Percentiles rank a stretch among this genome's conserved stretches.
These are phyloP conservation scores for Microtus oregoni DNA, from an alignment of 2,113 vertebrate species.

Conservation along the genomic window DNA sequence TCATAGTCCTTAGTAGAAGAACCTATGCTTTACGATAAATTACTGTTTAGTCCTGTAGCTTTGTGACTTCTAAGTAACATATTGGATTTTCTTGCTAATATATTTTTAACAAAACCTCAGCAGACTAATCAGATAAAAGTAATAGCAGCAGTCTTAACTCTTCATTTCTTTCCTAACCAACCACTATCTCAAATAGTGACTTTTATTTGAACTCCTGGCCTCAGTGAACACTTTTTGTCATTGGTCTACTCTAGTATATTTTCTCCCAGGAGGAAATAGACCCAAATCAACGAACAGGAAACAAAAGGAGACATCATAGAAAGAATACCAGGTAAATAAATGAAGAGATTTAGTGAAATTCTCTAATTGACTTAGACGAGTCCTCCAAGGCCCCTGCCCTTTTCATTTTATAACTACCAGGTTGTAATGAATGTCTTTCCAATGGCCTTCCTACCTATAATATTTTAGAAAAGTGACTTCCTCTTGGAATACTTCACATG, in stretches of 20 bases:
- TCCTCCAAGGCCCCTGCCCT: neutral
- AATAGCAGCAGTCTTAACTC: neutral
- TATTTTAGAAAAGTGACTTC: conserved; percentile 16
- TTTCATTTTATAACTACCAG: neutral
- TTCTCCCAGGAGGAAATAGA: neutral
- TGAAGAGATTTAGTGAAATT: neutral
- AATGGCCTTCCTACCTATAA: neutral
- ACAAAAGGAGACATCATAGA: neutral
- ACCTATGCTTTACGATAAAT: neutral
- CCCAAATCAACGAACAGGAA: neutral
- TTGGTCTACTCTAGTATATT: neutral
- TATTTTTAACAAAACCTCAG: neutral
- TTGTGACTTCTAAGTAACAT: neutral
- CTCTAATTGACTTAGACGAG: neutral
- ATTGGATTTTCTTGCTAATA: neutral
- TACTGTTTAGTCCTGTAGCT: neutral
- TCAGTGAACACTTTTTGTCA: neutral
- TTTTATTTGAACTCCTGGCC: neutral
- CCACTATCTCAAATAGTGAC: fast-evolving
- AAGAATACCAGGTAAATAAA: neutral
- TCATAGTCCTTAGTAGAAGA: neutral
- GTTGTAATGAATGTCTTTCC: neutral
- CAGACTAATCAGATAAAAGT: neutral
- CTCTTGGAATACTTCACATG: neutral
- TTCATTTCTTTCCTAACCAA: neutral